Base-by-base conservation (phyloP, 2,888 invertebrate species). In the Hemaris fuciformis region DNA sequence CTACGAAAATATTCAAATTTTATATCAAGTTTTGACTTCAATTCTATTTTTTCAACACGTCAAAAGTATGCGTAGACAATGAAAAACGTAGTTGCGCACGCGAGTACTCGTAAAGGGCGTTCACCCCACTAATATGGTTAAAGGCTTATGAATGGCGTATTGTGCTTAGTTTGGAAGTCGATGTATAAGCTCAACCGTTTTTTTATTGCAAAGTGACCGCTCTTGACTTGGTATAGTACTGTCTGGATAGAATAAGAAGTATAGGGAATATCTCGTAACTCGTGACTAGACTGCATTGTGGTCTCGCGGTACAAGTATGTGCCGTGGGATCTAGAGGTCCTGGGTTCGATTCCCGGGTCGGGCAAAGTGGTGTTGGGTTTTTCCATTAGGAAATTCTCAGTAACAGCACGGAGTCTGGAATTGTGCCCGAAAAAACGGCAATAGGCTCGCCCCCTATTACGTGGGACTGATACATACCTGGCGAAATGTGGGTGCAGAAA, bases 131-230 rank as follows among this genome's bases (percentile, higher is more conserved):
- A 70, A 70, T 74, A 74, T 72, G 74, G 73, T 71, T 76, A 75
- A 79, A 76, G 74, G 79, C 71, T 79, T 79, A 80, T 81, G 83
- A 82, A 83, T 81, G 74, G 76, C 71, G 74, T 76, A 80, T 76
- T 80, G 75, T 78, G 70, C 72, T 64, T 72, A 72, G 68, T 71
- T 71, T 70, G 59, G 65, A 20, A 53, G 48, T 38, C 46, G 18
- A 46, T 34, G 45, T 46, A 59, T 20, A 25, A 25, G 0, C 25
- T 20, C 7, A 10, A 10, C 22, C 20, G 43, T 20, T 3, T 18
- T 10, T 45, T n/a, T n/a, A 1, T 38, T n/a, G 27, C n/a, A 4
- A 38, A 38, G 38, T n/a, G n/a, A n/a, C n/a, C n/a, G n/a, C n/a
- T n/a, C n/a, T n/a, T n/a, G 38, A 38, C 10, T 10, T 38, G 4